Conservation (phyloP, 2,888 invertebrate species). For the Sminthurides aquaticus region DNA sequence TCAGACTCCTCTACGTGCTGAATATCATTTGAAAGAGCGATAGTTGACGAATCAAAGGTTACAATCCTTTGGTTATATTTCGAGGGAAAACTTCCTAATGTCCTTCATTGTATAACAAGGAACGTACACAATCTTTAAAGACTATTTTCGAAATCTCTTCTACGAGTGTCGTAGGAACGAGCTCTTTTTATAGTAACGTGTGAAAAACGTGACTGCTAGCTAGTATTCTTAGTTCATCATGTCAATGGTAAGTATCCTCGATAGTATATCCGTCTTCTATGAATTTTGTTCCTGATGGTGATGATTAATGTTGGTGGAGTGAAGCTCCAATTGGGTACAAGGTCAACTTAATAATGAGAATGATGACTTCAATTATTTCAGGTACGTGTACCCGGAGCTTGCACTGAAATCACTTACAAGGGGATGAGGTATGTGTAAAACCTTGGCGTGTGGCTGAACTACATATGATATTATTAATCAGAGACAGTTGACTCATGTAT, state of each 20-base stretch:
- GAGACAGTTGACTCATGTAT: too few species aligned
- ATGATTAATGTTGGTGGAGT: too few species aligned
- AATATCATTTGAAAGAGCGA: too few species aligned
- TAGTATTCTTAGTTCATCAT: constrained; percentile 10
- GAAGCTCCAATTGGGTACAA: too few species aligned
- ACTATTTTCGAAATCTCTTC: not conserved
- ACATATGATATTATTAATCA: not conserved
- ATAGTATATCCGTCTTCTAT: not conserved
- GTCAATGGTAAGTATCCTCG: constrained; percentile 16
- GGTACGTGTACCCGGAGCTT: constrained; percentile 38
- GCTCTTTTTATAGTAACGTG: not conserved
- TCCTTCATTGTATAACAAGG: not conserved
- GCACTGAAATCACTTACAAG: constrained; percentile 39
- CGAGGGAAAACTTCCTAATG: not conserved
- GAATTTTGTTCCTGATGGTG: not conserved
- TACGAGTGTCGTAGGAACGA: not conserved
- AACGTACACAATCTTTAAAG: not conserved
- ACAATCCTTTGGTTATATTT: too few species aligned
- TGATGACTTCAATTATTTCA: not conserved
- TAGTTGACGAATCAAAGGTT: too few species aligned
- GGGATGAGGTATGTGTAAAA: constrained; percentile 29
- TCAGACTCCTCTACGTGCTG: too few species aligned
- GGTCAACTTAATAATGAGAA: too few species aligned
- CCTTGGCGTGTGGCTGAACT: too few species aligned
- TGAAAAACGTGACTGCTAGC: constrained; percentile 10